Conservation (phyloP, 1,140 invertebrate species). For the Drosophila kurseongensis region DNA sequence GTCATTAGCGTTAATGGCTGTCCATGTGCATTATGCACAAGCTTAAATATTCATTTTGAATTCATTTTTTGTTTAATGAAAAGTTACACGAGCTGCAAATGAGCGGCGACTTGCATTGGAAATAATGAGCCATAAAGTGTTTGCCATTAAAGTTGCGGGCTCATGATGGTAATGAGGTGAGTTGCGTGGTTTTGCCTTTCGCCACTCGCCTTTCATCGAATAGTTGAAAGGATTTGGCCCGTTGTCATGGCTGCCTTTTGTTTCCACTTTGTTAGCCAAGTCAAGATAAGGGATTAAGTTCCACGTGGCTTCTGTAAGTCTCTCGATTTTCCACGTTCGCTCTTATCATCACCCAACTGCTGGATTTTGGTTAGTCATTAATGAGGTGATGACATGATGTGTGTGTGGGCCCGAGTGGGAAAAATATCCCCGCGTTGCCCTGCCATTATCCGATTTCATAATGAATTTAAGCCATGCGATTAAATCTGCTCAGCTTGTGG, state of each 20-base stretch:
- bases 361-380: constrained; percentile 24
- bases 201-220: constrained; percentile 42
- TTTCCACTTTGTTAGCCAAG: constrained; percentile 28
- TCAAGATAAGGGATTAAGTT: constrained; percentile 38
- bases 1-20: constrained; percentile 75
- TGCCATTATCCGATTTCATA: constrained; percentile 10
- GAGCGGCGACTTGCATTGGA: constrained; percentile 61
- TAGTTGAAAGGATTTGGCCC: constrained; percentile 49
- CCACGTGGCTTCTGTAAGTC: constrained; percentile 4
- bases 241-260: constrained; percentile 29
- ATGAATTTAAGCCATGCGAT: constrained; percentile 2
- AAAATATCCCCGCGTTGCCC: neutral
- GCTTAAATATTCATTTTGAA: constrained; percentile 65
- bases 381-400: constrained; percentile 17
- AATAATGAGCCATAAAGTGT: constrained; percentile 74
- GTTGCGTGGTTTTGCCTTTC: constrained; percentile 16
- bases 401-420: neutral
- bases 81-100: constrained; percentile 60
- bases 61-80: constrained; percentile 65
- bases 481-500: neutral
- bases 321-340: constrained; percentile 7
- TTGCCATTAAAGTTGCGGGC: constrained; percentile 47
- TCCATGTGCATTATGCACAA: constrained; percentile 64
- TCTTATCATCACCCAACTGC: constrained; percentile 8
- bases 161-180: neutral